These are phyloP conservation scores for Stomorhina lunata DNA, from an alignment of 2,888 invertebrate species.

Conservation along the genomic window DNA sequence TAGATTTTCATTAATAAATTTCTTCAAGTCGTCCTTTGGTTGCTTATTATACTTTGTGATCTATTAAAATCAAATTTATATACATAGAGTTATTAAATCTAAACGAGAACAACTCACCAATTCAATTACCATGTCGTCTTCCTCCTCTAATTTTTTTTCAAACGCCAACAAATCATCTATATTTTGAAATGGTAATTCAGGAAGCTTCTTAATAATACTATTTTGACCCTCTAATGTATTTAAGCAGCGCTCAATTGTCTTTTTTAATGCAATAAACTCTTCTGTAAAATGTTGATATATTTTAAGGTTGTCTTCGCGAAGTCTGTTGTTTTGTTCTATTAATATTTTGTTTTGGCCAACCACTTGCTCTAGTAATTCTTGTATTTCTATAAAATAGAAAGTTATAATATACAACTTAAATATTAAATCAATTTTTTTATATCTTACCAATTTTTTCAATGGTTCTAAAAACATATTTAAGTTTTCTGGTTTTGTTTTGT, in stretches of 20 bases:
- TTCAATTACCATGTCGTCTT: neutral
- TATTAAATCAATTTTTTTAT: too few relatives aligned
- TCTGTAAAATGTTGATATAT: too few relatives aligned
- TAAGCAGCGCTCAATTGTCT: neutral
- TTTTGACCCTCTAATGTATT: neutral
- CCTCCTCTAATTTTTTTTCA: neutral
- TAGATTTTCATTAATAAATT: neutral
- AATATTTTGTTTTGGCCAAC: too few relatives aligned
- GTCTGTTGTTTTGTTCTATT: too few relatives aligned
- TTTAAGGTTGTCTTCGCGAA: too few relatives aligned
- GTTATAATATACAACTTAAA: too few relatives aligned
- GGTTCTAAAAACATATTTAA: slow-evolving; percentile 23
- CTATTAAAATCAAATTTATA: too few relatives aligned
- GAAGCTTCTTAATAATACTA: neutral
- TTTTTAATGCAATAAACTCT: too few relatives aligned
- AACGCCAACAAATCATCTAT: neutral
- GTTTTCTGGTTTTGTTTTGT: neutral
- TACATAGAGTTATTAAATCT: too few relatives aligned
- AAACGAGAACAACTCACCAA: neutral
- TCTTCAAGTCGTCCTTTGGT: neutral
- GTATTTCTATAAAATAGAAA: too few relatives aligned
- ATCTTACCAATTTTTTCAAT: neutral
- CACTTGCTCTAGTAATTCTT: too few relatives aligned
- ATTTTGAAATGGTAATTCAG: slow-evolving; percentile 1
- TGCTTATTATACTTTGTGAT: neutral